These are phyloP conservation scores for Dermatemys mawii DNA, from an alignment of 2,113 vertebrate genomes.

Conservation along the genomic window DNA sequence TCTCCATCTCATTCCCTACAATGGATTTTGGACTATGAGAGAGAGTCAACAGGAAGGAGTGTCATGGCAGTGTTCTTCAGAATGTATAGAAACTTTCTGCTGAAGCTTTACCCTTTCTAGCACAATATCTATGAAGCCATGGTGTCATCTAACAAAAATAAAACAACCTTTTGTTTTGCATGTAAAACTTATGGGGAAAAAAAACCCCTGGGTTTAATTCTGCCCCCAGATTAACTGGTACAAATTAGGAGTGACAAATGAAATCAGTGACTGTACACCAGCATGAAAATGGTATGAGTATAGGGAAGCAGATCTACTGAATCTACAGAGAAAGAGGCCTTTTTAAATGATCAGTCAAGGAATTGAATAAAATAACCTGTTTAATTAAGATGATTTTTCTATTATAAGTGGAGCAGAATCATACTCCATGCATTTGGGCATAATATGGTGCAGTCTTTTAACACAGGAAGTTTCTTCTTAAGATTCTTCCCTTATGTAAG, in stretches of 20 bases:
- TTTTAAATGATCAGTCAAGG: constrained; percentile 50
- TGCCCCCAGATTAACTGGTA: background rate
- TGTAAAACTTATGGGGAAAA: background rate
- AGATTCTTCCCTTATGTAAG: too few relatives aligned
- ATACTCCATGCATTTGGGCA: constrained; percentile 36
- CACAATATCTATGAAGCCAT: rapidly evolving
- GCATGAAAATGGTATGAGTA: background rate
- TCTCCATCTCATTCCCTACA: background rate
- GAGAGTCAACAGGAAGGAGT: background rate
- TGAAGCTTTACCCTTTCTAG: background rate
- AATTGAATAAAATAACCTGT: constrained; percentile 61
- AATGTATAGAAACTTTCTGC: background rate
- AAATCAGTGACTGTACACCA: background rate
- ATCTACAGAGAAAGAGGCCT: background rate
- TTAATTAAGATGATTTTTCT: constrained; percentile 66
- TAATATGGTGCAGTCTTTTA: too few relatives aligned
- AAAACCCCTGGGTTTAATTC: background rate
- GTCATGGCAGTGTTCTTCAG: background rate
- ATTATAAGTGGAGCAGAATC: constrained; percentile 19
- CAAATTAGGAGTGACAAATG: background rate
- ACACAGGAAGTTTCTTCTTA: too few relatives aligned
- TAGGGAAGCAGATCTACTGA: background rate
- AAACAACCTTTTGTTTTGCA: background rate
- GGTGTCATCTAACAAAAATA: background rate
- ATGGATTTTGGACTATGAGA: background rate